phyloP scores from a whole-genome alignment of 1,140 invertebrate species.

The Ctenoplectra terminalis region DNA sequence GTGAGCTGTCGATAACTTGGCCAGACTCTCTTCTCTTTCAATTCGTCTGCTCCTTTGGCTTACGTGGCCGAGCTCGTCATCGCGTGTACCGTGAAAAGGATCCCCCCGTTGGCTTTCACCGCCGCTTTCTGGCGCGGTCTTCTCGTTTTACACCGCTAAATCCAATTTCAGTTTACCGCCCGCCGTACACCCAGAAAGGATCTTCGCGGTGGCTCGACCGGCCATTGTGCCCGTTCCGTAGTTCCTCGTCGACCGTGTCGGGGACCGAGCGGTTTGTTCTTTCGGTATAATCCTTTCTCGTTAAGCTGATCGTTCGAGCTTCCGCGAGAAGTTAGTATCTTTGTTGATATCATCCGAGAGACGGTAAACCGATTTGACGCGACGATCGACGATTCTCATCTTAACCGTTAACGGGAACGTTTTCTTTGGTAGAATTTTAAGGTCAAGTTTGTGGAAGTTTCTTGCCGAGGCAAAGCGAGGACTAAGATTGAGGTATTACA shows the following conservation, averaged over 20 bases:
- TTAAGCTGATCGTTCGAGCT: background rate
- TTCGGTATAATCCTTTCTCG: background rate
- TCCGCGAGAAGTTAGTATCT: background rate
- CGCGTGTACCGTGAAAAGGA: constrained; percentile 42
- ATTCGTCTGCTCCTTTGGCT: constrained; percentile 49
- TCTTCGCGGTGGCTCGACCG: constrained; percentile 14
- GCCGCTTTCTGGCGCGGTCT: constrained; percentile 32
- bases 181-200: constrained; percentile 32
- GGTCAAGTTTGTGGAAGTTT: background rate
- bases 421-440: background rate
- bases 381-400: background rate
- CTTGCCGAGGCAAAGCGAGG: too few species aligned
- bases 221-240: constrained; percentile 1
- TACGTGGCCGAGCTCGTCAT: constrained; percentile 54
- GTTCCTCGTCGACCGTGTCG: background rate
- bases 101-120: constrained; percentile 43
- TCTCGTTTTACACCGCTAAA: constrained; percentile 65
- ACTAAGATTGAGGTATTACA: too few species aligned
- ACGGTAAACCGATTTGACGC: background rate
- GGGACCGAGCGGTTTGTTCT: background rate
- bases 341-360: background rate
- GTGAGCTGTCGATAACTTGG: constrained; percentile 59
- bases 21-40: constrained; percentile 42
- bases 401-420: background rate
- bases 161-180: constrained; percentile 65